These are phyloP conservation scores for Orestias chungarensis DNA, from an alignment of 2,797 vertebrate species.

Conservation along the genomic window DNA sequence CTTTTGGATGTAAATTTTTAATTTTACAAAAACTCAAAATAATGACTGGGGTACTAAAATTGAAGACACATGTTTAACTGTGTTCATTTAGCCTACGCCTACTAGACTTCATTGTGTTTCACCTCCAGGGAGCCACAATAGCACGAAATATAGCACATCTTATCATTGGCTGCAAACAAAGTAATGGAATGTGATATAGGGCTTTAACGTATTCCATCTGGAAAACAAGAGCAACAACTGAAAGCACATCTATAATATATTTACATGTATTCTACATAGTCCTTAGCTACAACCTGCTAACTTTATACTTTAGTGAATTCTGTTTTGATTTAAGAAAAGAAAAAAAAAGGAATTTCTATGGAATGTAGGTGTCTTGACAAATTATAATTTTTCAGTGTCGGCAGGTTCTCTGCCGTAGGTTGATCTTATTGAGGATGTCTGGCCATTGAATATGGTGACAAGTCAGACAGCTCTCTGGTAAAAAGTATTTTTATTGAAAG, in stretches of 20 bases:
- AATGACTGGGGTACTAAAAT: slow-evolving; percentile 1
- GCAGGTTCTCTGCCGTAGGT: too few species aligned
- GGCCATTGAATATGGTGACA: too few species aligned
- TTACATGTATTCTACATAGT: not conserved
- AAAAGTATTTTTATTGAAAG: not conserved
- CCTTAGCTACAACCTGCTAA: not conserved
- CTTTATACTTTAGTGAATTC: not conserved
- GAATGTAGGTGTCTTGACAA: not conserved
- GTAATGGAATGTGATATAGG: not conserved
- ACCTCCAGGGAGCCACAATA: slow-evolving; percentile 1
- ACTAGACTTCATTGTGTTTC: not conserved
- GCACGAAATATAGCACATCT: not conserved
- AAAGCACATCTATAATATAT: not conserved
- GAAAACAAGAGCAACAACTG: not conserved
- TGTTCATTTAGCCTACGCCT: not conserved
- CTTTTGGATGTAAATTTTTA: too few species aligned
- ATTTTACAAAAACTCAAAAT: not conserved
- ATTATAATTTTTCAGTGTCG: not conserved
- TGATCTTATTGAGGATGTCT: too few species aligned
- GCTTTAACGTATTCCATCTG: not conserved
- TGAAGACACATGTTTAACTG: not conserved
- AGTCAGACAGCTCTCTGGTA: not conserved
- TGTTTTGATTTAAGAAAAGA: not conserved
- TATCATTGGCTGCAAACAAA: not conserved
- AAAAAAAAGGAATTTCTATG: not conserved